phyloP scores from a whole-genome alignment of 2,797 vertebrate species.

The Crax fasciolata region DNA sequence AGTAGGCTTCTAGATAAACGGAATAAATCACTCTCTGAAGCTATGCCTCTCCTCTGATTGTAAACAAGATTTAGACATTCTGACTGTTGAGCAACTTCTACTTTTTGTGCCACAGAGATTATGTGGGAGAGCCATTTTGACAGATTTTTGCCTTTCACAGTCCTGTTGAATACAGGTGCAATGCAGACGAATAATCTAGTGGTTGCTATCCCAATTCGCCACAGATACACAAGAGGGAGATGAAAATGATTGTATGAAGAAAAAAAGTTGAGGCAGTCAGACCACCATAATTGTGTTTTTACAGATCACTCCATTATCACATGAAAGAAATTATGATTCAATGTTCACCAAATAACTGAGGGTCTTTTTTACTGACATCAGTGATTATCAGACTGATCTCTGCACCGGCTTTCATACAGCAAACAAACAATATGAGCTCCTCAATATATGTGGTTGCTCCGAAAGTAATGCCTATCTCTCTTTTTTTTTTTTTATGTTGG shows the following conservation, averaged over 20 bases:
- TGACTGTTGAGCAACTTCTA: not conserved
- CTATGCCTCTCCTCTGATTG: not conserved
- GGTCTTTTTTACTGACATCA: not conserved
- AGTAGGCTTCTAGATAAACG: not conserved
- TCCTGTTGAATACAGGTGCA: not conserved
- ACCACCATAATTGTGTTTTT: not conserved
- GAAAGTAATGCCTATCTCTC: not conserved
- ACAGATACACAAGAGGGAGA: not conserved
- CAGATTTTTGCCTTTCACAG: not conserved
- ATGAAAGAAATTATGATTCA: fast-evolving
- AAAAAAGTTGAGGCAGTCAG: not conserved
- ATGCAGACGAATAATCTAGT: not conserved
- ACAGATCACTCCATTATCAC: not conserved
- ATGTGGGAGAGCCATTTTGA: not conserved
- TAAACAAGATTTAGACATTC: not conserved
- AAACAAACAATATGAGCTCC: not conserved
- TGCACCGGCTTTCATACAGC: not conserved
- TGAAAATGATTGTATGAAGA: not conserved
- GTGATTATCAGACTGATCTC: not conserved
- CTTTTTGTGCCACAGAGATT: not conserved
- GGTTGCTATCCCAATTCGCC: not conserved
- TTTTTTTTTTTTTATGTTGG: too few species aligned
- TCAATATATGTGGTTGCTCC: not conserved
- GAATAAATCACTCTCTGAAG: not conserved
- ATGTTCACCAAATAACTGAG: not conserved